Conservation (phyloP, 2,888 invertebrate genomes). For the Ditula angustiorana region DNA sequence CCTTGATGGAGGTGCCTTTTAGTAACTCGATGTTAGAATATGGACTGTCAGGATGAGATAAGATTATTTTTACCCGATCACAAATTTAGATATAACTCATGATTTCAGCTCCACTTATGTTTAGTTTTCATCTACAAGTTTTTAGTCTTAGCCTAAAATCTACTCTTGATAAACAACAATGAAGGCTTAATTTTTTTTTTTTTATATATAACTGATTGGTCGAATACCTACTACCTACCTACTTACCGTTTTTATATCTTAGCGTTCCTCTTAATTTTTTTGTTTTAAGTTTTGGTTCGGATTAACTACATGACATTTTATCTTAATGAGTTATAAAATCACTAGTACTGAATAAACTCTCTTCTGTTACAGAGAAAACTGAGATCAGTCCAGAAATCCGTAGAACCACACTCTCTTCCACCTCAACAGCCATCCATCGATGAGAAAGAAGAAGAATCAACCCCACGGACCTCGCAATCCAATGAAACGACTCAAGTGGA, state of each 20-base stretch:
- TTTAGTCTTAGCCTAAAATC: no score
- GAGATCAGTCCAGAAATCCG: slow-evolving; percentile 86
- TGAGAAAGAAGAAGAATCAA: slow-evolving; percentile 69
- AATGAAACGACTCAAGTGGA: slow-evolving; percentile 29
- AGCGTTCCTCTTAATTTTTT: no score
- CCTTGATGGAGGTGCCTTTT: slow-evolving; percentile 34
- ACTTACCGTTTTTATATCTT: no score
- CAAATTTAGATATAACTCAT: background rate
- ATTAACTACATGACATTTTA: no score
- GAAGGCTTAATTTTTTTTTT: no score
- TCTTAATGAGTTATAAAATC: no score
- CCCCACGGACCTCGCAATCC: slow-evolving; percentile 35
- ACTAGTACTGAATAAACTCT: background rate
- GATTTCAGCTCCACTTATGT: background rate
- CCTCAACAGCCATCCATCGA: slow-evolving; percentile 61
- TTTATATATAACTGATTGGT: no score
- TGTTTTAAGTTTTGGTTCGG: no score
- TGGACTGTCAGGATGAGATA: slow-evolving; percentile 23
- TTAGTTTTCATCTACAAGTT: no score
- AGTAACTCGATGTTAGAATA: slow-evolving; percentile 5
- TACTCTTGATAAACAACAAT: no score
- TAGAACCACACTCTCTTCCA: slow-evolving; percentile 73
- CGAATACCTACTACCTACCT: no score
- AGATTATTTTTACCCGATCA: slow-evolving; percentile 18
- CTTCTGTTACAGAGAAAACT: slow-evolving; percentile 86